A percentile compares a stretch with the other conserved stretches of the same genome.
These are phyloP conservation scores for Cephus sareptanus DNA, from an alignment of 2,888 invertebrate genomes.

Conservation along the genomic window DNA sequence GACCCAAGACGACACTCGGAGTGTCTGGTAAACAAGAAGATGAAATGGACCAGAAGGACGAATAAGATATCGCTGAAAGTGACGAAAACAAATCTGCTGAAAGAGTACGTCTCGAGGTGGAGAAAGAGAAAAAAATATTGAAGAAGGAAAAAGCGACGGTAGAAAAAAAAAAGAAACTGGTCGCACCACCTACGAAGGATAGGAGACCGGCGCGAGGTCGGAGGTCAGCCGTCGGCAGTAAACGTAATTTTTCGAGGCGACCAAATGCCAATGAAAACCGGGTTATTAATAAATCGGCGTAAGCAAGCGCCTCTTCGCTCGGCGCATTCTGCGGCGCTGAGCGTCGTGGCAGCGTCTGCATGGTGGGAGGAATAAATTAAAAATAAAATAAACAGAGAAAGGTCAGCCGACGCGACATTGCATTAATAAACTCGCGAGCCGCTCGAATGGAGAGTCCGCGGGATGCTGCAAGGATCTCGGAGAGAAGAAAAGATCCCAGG, in stretches of 20 bases:
- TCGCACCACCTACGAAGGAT: conserved; percentile 48
- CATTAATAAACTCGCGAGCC: conserved; percentile 38
- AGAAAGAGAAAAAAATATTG: neutral
- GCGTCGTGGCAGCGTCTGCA: conserved; percentile 4
- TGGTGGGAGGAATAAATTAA: conserved; percentile 45
- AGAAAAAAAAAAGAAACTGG: conserved; percentile 42
- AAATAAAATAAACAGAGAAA: conserved; percentile 44
- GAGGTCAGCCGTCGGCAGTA: conserved; percentile 41
- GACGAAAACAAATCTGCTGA: conserved; percentile 42
- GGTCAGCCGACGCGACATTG: conserved; percentile 40
- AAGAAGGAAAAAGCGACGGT: neutral
- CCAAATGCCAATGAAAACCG: conserved; percentile 51
- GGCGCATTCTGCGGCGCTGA: conserved; percentile 1
- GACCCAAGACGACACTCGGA: neutral
- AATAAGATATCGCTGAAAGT: conserved; percentile 2
- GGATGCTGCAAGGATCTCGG: neutral
- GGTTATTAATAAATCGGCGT: conserved; percentile 56
- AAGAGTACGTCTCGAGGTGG: conserved; percentile 18
- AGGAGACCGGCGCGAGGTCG: conserved; percentile 40
- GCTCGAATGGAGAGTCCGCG: neutral
- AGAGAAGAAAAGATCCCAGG: neutral
- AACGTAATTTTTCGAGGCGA: conserved; percentile 45
- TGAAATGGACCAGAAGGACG: neutral
- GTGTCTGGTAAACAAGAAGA: neutral
- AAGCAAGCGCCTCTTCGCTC: conserved; percentile 30